Evolutionary conservation across 1,140 invertebrate genomes (phyloP), one percentile per base, ranked within the genome.

Genomic region (Saxidomus purpurata): DNA sequence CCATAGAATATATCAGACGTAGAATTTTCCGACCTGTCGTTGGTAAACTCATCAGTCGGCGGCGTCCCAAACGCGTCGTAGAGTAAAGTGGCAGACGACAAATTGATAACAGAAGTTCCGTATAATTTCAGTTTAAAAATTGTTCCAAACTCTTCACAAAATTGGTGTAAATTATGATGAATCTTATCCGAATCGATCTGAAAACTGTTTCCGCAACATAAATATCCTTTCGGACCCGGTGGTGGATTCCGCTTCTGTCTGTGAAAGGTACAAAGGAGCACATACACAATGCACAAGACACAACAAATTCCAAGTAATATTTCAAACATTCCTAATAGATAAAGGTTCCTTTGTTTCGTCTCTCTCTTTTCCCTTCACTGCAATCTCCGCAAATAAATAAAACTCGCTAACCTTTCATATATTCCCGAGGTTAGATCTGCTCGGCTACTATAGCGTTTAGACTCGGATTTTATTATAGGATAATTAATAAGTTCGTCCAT

Each of bases 201-300:
- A 80, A 87, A 87, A 67, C 59, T 87, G 28, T 87, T 87, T 63
- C 86, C 86, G 34, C 52, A 87, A 49, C 47, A 80, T 52, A 77
- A 43, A 34, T 80, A 87, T 28, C 86, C 86, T 25, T 59, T 25
- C 0, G 86, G 86, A 6, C 86, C 86, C 0, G 86, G 86, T 3
- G 76, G 52, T 19, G 31, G 17, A 22, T 77, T 59, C 36, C 31
- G 28, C 61, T 79, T 87, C 25, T 69, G 84, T 36, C 31, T 49
- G 9, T 52, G 74, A 69, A 40, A 77, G 8, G 47, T 28, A 71
- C 84, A 87, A 11, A 74, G 22, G 25, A 49, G 77, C n/a, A 61
- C 49, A 63, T 79, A 79, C 47, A 55, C 49, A 1, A 79, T 2
- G 55, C 49, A 52, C 31, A 79, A 55, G 8, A 19, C 47, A 52